Base-by-base conservation (phyloP, 2,797 vertebrate species). In the Calcarius lapponicus region DNA sequence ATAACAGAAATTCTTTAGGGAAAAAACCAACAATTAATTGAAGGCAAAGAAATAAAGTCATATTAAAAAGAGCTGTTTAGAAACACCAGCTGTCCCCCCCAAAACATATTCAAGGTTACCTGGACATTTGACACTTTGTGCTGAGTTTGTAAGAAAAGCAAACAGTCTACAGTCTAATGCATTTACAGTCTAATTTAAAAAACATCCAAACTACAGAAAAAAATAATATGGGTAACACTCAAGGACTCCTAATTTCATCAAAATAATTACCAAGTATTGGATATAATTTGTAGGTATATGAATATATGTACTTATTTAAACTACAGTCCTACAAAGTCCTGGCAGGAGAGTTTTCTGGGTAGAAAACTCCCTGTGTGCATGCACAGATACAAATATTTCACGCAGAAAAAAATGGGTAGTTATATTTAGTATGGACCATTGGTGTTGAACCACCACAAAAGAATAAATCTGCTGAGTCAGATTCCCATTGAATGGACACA, bases 311-410 rank as follows among this genome's bases (percentile, higher is more conserved):
- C 11, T 42, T 45, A 53, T 29, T 29, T 64, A 70, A 79, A 38
- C 15, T 21, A 45, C 3, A 40, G 24, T 18, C 40, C 62, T 45
- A 22, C 15, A 20, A 56, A 38, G 36, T 17, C 10, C 43, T 2
- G 4, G 38, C 2, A 20, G n/a, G 31, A 42, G 22, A 60, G 15
- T 53, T n/a, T 73, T 78, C 76, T 48, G 15, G 22, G 29, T 0
- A 51, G 43, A 61, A 76, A 91, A 51, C 51, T 61, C 31, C 9
- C 1, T 1, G 10, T 12, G 9, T 31, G 3, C 14, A 51, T 0
- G 3, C 10, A 32, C 0, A 11, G 1, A 28, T 5, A n/a, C 0
- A 4, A 7, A 0, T 10, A 15, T 17, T 28, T 43, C 13, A 60
- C 6, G 51, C n/a, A 43, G 5, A 7, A n/a, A 79, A 31, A 26